Base-by-base conservation (phyloP, 23 tunicate species). In the Oikopleura vanhoeffeni region DNA sequence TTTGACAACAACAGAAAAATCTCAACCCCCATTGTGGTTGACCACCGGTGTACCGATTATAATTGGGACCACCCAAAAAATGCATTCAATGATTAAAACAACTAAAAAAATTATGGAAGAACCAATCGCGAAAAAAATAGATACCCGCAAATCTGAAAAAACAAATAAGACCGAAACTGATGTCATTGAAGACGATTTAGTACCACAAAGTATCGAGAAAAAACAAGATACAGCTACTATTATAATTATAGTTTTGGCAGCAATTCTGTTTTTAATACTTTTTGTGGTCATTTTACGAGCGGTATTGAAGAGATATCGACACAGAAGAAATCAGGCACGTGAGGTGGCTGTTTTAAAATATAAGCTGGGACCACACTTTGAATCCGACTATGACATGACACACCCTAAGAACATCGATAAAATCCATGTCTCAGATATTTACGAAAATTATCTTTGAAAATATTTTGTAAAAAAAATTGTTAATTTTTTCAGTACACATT, bases 261-360 rank as follows among this genome's bases (percentile, higher is more conserved):
- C 32, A 18, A 3, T 71, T 71, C 32, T 71, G 38, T 13, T 71
- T 30, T 30, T 71, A 3, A 71, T 71, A 2, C 3, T 71, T 24
- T 13, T 71, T 32, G 27, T 71, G 38, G 34, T 71, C 79, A 30
- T 71, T 3, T 38, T 71, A 2, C 35, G 79, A 2, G 35, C 32
- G 38, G 79, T 32, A 4, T 3, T 71, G 79, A 71, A 71, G 35
- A 71, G 32, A 71, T 13, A 13, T 18, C 27, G 35, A 38, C 38
- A 13, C 79, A 33, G 79, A 4, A 33, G 79, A 2, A 30, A 71
- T 18, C 79, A 30, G 35, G 35, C 79, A 13, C 79, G 79, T 30
- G 79, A 71, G 79, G 79, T 71, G 4, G 79, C 64, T 49, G 64
- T 24, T 8, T 49, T 49, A 49, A 49, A 49, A 49, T 49, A 49